Conservation (phyloP, 2,888 invertebrate genomes). For the Dioctria rufipes region DNA sequence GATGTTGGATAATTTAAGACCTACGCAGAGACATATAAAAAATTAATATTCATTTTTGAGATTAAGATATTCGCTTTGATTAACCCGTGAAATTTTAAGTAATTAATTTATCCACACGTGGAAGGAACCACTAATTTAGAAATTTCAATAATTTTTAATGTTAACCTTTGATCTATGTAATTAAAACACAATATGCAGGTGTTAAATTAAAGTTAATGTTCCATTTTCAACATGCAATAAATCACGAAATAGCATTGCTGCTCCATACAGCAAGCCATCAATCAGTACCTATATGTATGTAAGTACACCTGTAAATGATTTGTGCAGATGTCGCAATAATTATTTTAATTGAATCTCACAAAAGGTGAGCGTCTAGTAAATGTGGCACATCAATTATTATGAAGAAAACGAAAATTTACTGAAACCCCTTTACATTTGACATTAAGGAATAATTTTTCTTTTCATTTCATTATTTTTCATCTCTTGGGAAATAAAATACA, state of each 20-base stretch:
- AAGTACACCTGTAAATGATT: conserved; percentile 32
- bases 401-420: background rate
- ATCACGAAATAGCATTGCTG: conserved; percentile 27
- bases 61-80: too few relatives aligned
- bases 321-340: conserved; percentile 50
- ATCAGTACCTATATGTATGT: conserved; percentile 5
- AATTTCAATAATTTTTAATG: too few relatives aligned
- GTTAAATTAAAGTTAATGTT: too few relatives aligned
- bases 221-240: background rate
- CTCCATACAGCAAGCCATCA: conserved; percentile 9
- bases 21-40: too few relatives aligned
- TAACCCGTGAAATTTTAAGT: too few relatives aligned
- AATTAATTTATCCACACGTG: too few relatives aligned
- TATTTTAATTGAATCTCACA: conserved; percentile 34
- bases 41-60: too few relatives aligned
- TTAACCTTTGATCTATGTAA: too few relatives aligned
- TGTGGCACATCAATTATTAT: background rate
- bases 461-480: conserved; percentile 22
- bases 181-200: too few relatives aligned
- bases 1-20: too few relatives aligned
- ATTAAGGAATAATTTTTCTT: conserved; percentile 33
- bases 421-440: too few relatives aligned
- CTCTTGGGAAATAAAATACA: conserved; percentile 8
- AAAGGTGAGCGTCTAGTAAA: background rate
- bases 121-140: too few relatives aligned